These are phyloP conservation scores for Eupithecia subumbrata DNA, from an alignment of 2,888 invertebrate species.

Conservation along the genomic window DNA sequence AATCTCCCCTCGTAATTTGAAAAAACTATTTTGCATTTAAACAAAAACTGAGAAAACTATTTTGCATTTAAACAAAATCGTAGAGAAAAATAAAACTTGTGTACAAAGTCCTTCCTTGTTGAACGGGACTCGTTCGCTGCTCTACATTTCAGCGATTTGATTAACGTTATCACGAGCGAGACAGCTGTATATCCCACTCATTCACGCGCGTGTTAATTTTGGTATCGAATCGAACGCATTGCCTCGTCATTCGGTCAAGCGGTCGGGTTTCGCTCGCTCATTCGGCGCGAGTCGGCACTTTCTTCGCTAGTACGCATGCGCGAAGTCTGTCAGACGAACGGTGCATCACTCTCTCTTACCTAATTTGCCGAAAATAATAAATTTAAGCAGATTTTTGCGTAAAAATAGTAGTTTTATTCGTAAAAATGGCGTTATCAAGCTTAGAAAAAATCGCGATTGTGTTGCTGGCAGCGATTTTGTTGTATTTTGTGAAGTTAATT, in stretches of 20 bases:
- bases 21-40: too few relatives aligned
- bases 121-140: conserved; percentile 7
- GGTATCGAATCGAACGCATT: conserved; percentile 41
- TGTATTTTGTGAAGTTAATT: conserved; percentile 57
- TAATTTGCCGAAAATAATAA: conserved; percentile 44
- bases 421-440: conserved; percentile 58
- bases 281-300: conserved; percentile 68
- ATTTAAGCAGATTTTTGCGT: conserved; percentile 8
- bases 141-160: conserved; percentile 28
- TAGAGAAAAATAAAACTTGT: background rate
- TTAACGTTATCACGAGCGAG: conserved; percentile 44
- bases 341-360: conserved; percentile 66
- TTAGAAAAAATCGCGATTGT: conserved; percentile 79
- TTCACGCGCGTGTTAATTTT: conserved; percentile 29
- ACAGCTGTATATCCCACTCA: conserved; percentile 22
- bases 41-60: background rate
- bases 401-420: conserved; percentile 35
- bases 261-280: conserved; percentile 48
- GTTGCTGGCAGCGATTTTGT: conserved; percentile 65
- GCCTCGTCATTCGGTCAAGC: conserved; percentile 47
- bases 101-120: conserved; percentile 1
- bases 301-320: conserved; percentile 80
- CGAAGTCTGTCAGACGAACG: conserved; percentile 67
- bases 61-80: background rate
- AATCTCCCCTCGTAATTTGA: too few relatives aligned